Base-by-base conservation (phyloP, 2,113 vertebrate genomes). In the Cettia cetti region DNA sequence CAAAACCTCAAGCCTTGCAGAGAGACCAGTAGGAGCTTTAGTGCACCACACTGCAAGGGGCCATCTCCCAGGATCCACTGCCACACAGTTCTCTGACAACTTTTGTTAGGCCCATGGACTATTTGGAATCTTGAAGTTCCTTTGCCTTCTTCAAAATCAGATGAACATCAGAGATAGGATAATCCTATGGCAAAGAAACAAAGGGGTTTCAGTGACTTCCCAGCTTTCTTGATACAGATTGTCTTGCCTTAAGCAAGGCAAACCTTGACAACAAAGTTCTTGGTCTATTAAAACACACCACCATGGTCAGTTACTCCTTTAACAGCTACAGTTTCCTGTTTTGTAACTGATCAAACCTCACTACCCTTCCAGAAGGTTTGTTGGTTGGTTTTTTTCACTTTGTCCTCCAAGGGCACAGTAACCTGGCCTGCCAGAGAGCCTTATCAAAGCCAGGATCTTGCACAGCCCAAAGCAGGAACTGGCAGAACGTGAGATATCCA, bases 121-220 rank as follows among this genome's bases (percentile, higher is more conserved):
- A 99, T 76, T 98, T 98, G 16, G 98, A 98, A 49, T 99, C 99
- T 90, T 99, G 99, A 84, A 99, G 98, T 11, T 99, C 99, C 98
- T 99, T 99, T 90, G 99, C 99, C 93, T 99, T 99, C 95, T 98
- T 99, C 92, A 99, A 96, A 97, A 99, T 99, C 88, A 98, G 98
- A 93, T 98, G 98, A 63, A 99, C 99, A 28, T 99, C 99, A 59
- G 99, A 98, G 98, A 99, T 99, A 13, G 99, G 99, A 88, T 99
- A 99, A 95, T 99, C 99, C 99, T 99, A 76, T 28, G 44, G 80
- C 23, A 86, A 68, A 65, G 69, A 83, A 24, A 23, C 27, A 44
- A 69, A 69, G n/a, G 1, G 8, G 65, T 24, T 2, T 18, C 47
- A 72, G 40, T 42, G 33, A 63, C 60, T 52, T 14, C 30, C 49